Percentiles rank a stretch among this genome's conserved stretches.
Evolutionary conservation across 2,797 vertebrate species (phyloP).

Genomic region (Cirrhinus molitorella): DNA sequence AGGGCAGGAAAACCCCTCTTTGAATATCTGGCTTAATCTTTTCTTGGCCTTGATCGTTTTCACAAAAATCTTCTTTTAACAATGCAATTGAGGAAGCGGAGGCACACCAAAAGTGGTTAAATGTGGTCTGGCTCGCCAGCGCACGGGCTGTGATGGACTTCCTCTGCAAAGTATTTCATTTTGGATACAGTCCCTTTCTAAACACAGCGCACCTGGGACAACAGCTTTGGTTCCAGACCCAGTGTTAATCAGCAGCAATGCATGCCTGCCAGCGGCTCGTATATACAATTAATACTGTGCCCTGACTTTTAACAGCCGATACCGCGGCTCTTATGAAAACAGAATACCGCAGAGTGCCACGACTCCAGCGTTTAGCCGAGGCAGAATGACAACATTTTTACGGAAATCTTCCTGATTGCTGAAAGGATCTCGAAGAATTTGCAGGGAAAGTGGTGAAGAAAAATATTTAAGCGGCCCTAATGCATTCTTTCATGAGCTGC

Average conservation of each 20-base stretch:
- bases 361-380: conserved; percentile 65
- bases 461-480: conserved; percentile 65
- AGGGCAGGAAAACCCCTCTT: neutral
- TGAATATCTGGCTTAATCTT: conserved; percentile 64
- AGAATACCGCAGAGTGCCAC: conserved; percentile 68
- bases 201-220: conserved; percentile 85
- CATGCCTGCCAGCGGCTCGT: conserved; percentile 68
- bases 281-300: conserved; percentile 62
- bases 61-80: conserved; percentile 76
- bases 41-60: conserved; percentile 69
- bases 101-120: conserved; percentile 77
- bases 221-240: conserved; percentile 78
- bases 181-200: conserved; percentile 79
- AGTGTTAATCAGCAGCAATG: conserved; percentile 80
- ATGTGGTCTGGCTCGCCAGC: conserved; percentile 72
- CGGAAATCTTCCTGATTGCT: conserved; percentile 73
- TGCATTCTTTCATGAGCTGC: conserved; percentile 68
- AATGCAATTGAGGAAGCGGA: conserved; percentile 74
- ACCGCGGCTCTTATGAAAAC: conserved; percentile 73
- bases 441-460: conserved; percentile 64
- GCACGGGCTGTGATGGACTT: conserved; percentile 77
- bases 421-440: conserved; percentile 72
- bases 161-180: conserved; percentile 81
- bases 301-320: conserved; percentile 60
- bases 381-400: conserved; percentile 64